Evolutionary conservation across 2,888 invertebrate species (phyloP).

Genomic region (Drosophila parthenogenetica): DNA sequence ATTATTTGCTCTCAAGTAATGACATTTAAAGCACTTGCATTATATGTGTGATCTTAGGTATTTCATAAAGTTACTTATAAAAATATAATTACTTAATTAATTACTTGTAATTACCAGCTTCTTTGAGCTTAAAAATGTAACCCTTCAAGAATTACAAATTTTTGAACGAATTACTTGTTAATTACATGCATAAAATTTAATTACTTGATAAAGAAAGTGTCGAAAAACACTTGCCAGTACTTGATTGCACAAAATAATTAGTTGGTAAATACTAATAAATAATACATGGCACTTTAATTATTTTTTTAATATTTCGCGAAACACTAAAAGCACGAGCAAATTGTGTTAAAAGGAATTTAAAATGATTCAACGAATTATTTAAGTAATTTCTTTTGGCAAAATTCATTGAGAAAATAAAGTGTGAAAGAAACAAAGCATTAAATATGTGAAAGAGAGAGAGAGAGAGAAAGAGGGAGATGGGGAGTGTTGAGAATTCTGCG

Average conservation of each 20-base stretch:
- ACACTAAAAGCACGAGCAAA: background rate
- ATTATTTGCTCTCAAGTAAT: too few relatives aligned
- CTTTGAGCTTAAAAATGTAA: too few relatives aligned
- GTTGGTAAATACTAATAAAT: too few relatives aligned
- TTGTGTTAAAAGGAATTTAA: background rate
- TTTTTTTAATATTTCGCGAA: too few relatives aligned
- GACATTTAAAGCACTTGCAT: too few relatives aligned
- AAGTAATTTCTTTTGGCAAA: background rate
- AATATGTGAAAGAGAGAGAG: background rate
- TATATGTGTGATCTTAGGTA: too few relatives aligned
- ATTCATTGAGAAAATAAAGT: background rate
- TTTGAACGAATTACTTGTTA: background rate
- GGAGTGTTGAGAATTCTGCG: conserved; percentile 27
- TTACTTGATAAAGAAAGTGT: background rate
- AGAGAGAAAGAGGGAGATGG: background rate
- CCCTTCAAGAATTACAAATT: background rate
- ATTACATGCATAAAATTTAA: background rate
- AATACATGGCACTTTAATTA: too few relatives aligned
- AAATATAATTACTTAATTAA: too few relatives aligned
- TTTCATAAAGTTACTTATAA: too few relatives aligned
- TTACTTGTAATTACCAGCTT: too few relatives aligned
- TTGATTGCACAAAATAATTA: too few relatives aligned
- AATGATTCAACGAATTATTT: conserved; percentile 1
- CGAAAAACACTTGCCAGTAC: too few relatives aligned
- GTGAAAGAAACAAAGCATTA: background rate